Percentiles rank a stretch among this genome's conserved stretches.
phyloP scores from a whole-genome alignment of 2,113 vertebrate genomes.

The Sapayoa aenigma region DNA sequence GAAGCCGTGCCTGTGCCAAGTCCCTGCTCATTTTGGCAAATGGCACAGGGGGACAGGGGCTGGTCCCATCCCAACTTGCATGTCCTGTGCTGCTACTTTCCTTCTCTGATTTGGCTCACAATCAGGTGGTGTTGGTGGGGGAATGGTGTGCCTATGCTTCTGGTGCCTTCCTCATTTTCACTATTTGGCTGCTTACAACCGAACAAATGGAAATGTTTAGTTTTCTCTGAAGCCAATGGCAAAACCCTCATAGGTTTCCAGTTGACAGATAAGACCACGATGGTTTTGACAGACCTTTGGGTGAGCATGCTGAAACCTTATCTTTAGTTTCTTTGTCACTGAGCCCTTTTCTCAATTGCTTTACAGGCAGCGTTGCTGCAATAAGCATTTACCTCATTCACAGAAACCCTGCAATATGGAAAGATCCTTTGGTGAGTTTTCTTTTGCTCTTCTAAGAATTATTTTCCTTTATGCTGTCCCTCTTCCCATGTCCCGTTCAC shows the following conservation, averaged over 20 bases:
- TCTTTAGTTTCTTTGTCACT: background rate
- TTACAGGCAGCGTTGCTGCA: background rate
- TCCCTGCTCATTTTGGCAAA: background rate
- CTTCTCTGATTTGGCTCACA: background rate
- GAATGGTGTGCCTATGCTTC: background rate
- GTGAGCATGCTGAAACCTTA: background rate
- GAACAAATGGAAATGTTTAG: background rate
- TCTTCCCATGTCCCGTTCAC: background rate
- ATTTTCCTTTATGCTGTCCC: background rate
- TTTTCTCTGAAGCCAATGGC: background rate
- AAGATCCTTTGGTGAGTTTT: conserved; percentile 57
- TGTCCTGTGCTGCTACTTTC: background rate
- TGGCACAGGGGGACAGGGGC: accelerated
- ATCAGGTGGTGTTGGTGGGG: accelerated
- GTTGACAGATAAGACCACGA: background rate
- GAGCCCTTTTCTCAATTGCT: background rate
- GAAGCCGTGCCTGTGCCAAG: background rate
- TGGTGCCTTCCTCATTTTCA: background rate
- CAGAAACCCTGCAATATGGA: conserved; percentile 53
- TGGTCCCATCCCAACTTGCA: background rate
- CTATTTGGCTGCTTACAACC: background rate
- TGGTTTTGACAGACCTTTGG: background rate
- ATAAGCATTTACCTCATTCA: conserved; percentile 61
- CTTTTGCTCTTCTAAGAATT: background rate
- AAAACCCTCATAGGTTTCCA: background rate